Evolutionary conservation across 2,888 invertebrate species (phyloP), one percentile per base, ranked within the genome.

Genomic region (Mimachlamys varia): DNA sequence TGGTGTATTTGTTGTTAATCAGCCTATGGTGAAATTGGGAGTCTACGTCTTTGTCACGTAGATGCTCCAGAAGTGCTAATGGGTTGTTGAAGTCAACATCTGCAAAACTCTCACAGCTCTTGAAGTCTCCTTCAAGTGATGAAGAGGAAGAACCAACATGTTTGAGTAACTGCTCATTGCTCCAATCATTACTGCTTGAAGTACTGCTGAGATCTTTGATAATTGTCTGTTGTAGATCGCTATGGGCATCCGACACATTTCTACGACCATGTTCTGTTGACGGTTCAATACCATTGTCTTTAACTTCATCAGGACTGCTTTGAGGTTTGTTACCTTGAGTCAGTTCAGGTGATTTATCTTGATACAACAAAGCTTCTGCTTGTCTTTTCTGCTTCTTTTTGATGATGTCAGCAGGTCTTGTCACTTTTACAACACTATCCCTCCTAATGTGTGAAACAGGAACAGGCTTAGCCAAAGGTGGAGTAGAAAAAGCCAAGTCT

Each of bases 381-480:
- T 92, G 88, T 27, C 13, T 89, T 89, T 90, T 93, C 89, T 93
- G 93, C 89, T 92, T 93, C 50, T 76, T 88, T 53, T 89, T 90
- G 15, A 93, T 90, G 17, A 92, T n/a, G 13, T 92, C 91, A 58
- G 92, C 90, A 27, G 93, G 93, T 53, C 92, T 92, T 3, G 88
- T n/a, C 22, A 87, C 88, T 89, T 89, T 91, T 27, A 89, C 89
- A 76, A 91, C 27, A 89, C 92, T 93, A 88, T 91, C 90, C 88
- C 50, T 76, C 27, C 76, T 76, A 27, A 22, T 13, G 33, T 10
- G n/a, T 58, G 58, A 33, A 76, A 76, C 76, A 33, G 13, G 13
- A 76, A 17, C 33, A 15, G 33, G 76, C 15, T 76, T 7, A 76
- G 19, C 76, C 7, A 76, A 13, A 33, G 76, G 4, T 33, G 76